A percentile compares a stretch with the other conserved stretches of the same genome.
These are phyloP conservation scores for Microdon myrmicae DNA, from an alignment of 2,888 invertebrate genomes.

Conservation along the genomic window DNA sequence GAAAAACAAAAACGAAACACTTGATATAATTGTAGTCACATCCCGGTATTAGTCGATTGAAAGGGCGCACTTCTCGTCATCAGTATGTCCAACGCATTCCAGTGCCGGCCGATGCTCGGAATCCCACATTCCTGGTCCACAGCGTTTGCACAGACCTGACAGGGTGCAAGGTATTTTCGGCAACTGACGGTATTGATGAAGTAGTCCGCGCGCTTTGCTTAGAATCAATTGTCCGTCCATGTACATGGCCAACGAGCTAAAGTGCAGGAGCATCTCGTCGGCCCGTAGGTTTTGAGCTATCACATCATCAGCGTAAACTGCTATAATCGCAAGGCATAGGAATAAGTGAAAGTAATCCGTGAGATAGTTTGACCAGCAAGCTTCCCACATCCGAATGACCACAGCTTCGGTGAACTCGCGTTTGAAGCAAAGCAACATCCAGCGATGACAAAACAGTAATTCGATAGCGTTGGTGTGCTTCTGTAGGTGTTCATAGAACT, in stretches of 20 bases:
- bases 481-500: slow-evolving; percentile 86
- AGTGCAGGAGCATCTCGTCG: slow-evolving; percentile 94
- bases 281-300: slow-evolving; percentile 91
- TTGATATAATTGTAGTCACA: no score
- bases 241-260: slow-evolving; percentile 95
- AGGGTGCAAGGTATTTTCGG: slow-evolving; percentile 89
- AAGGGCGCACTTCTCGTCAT: slow-evolving; percentile 69
- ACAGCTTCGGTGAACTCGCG: slow-evolving; percentile 90
- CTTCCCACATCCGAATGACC: slow-evolving; percentile 93
- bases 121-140: slow-evolving; percentile 95
- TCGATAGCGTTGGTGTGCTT: slow-evolving; percentile 89
- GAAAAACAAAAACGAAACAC: background rate
- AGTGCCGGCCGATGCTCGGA: slow-evolving; percentile 88
- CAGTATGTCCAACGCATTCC: slow-evolving; percentile 81
- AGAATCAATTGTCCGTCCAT: slow-evolving; percentile 94
- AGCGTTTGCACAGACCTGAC: slow-evolving; percentile 86
- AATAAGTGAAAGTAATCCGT: slow-evolving; percentile 97
- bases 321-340: slow-evolving; percentile 90
- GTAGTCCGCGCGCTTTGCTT: slow-evolving; percentile 89
- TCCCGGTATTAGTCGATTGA: slow-evolving; percentile 64
- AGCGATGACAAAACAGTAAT: slow-evolving; percentile 91
- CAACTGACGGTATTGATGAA: slow-evolving; percentile 90
- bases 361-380: slow-evolving; percentile 96
- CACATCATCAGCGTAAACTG: slow-evolving; percentile 92
- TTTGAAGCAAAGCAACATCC: slow-evolving; percentile 94